Conservation (phyloP, 2,888 invertebrate species). For the Megamerina dolium region DNA sequence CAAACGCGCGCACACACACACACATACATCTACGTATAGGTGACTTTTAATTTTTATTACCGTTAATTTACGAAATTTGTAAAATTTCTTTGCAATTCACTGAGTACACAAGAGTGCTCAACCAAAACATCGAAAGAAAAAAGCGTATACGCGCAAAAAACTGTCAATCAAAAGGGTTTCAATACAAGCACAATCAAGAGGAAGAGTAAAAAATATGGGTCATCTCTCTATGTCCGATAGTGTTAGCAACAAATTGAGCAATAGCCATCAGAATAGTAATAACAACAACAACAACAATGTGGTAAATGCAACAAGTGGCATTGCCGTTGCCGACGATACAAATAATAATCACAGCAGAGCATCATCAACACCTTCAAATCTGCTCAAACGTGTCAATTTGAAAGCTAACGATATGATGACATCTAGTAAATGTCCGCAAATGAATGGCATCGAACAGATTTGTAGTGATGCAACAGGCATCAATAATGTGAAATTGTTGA, state of each 20-base stretch:
- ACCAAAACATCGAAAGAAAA: neutral
- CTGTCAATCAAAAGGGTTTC: neutral
- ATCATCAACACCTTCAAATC: no score
- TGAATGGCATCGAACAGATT: no score
- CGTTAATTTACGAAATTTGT: neutral
- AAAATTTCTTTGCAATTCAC: neutral
- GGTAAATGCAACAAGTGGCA: slow-evolving; percentile 5
- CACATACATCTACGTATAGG: neutral
- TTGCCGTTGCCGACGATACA: neutral
- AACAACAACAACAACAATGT: neutral
- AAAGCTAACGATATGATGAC: neutral
- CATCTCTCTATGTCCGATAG: slow-evolving; percentile 43
- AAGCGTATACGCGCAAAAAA: neutral
- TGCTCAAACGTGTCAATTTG: neutral
- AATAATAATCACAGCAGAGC: no score
- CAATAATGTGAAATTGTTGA: no score
- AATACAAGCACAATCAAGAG: no score
- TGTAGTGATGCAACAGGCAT: no score
- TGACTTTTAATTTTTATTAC: neutral
- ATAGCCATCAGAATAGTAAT: no score
- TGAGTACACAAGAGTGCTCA: neutral
- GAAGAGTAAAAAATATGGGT: slow-evolving; percentile 33
- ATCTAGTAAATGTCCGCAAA: neutral
- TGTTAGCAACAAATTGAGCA: slow-evolving; percentile 32
- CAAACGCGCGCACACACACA: no score